Base-by-base conservation (phyloP, 2,113 vertebrate genomes). In the Corythaeola cristata region DNA sequence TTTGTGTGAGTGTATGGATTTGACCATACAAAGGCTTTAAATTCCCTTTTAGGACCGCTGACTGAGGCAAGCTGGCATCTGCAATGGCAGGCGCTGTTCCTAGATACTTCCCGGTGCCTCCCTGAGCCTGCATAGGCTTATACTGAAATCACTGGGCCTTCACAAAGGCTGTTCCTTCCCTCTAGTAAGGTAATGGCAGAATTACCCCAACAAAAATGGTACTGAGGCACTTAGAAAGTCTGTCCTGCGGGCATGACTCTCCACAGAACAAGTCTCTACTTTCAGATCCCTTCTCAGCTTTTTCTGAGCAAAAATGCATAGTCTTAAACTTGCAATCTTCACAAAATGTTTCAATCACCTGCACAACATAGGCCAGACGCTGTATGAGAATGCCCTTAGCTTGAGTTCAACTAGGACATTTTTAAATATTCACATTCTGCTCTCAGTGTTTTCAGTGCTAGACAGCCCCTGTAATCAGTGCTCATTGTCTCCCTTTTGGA, bases 171-270 rank as follows among this genome's bases (percentile, higher is more conserved):
- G 6, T 21, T 63, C 37, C 37, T 83, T 44, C 60, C 30, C 28
- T 41, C 62, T 5, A 39, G 39, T 11, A 67, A 35, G 55, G 49
- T 23, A 47, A 50, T 0, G 4, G 56, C 60, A 49, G 26, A 76
- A 4, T 12, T 24, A 56, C 5, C 7, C 41, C 18, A 19, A 33
- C 1, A 9, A 72, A 39, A 72, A 37, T 4, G 39, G 26, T 15
- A 24, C 49, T 15, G 30, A 60, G 27, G 39, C 49, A 13, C 52
- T 23, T 12, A 16, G 52, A 55, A 73, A 73, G 27, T 12, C n/a
- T 7, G 4, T 45, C 49, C 82, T 64, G 49, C 3, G 35, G 24
- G 22, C 0, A 0, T 1, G 4, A 37, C 18, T 33, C 47, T 55
- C 39, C 49, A 63, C 20, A 75, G 30, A 72, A 35, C 35, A 45